A percentile compares a stretch with the other conserved stretches of the same genome.
These are phyloP conservation scores for Pogonus chalceus DNA, from an alignment of 1,140 invertebrate species.

Conservation along the genomic window DNA sequence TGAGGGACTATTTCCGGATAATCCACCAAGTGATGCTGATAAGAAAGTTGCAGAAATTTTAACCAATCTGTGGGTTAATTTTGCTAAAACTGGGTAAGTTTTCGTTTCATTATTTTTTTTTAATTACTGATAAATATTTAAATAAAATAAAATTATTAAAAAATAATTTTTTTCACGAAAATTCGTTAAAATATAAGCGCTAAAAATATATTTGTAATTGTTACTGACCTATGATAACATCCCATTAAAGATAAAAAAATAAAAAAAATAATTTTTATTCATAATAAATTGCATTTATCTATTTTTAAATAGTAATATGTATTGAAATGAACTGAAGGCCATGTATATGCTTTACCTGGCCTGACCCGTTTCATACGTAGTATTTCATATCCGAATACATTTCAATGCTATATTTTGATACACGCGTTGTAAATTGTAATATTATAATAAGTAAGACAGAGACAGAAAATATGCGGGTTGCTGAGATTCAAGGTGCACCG, in stretches of 20 bases:
- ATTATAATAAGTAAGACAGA: too few relatives aligned
- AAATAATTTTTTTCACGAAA: neutral
- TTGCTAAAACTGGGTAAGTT: constrained; percentile 53
- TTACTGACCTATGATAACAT: neutral
- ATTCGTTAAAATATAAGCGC: neutral
- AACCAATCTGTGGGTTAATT: constrained; percentile 58
- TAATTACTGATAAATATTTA: neutral
- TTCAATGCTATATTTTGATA: too few relatives aligned
- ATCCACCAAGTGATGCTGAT: constrained; percentile 36
- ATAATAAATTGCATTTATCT: neutral
- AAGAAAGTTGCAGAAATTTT: constrained; percentile 41
- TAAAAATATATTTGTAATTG: neutral
- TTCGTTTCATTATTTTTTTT: constrained; percentile 1
- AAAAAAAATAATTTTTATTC: neutral
- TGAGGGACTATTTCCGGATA: constrained; percentile 43
- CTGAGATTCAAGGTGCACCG: too few relatives aligned
- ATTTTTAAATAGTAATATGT: too few relatives aligned
- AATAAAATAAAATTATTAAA: neutral
- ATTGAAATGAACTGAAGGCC: too few relatives aligned
- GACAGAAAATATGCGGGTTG: too few relatives aligned
- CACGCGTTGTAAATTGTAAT: too few relatives aligned
- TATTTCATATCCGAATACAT: too few relatives aligned
- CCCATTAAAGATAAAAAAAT: neutral
- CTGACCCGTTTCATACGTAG: too few relatives aligned
- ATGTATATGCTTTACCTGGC: too few relatives aligned